Base-by-base conservation (phyloP, 2,888 invertebrate species). In the Eupelmus urozonus region DNA sequence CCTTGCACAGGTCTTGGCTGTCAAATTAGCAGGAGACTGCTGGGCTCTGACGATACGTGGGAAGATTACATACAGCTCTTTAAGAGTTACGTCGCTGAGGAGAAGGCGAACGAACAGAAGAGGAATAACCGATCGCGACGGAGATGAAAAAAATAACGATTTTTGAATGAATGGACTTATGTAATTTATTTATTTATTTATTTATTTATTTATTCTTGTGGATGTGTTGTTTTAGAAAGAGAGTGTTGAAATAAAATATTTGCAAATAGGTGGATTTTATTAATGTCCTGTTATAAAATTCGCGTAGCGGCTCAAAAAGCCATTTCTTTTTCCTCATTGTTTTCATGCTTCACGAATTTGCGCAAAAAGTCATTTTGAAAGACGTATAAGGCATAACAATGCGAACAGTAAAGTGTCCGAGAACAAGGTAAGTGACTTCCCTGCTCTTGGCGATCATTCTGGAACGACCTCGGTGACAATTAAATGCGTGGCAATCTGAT, bases 1-100 rank as follows among this genome's bases (percentile, higher is more conserved):
- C 83, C 86, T 53, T 92, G 92, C 81, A 90, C 90, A 40, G 83
- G 85, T 23, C 81, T 91, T 77, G 87, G 89, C 67, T 93, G 93
- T 84, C 91, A 91, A 74, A 86, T 91, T 75, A 90, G 90, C 71
- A 88, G 90, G 81, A 66, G 49, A 1, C 2, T 71, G 13, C 62
- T 86, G 2, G 71, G 62, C 49, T 69, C 69, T 11, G 78, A 81
- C n/a, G 83, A 84, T 34, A 80, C 85, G 16, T 87, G 86, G 87
- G 73, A 76, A 4, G 85, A 86, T 73, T 87, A 87, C 42, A 23
- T 80, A 20, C 81, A 81, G n/a, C 78, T 88, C 60, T 84, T 88
- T 69, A 85, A 82, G 34, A 84, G 75, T 74, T 88, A 87, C 67
- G 76, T 84, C 13, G 70, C 77, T 11, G 88, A 88, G 51, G 85